Conservation (phyloP, 2,797 vertebrate genomes). For the Malacoraja senta region DNA sequence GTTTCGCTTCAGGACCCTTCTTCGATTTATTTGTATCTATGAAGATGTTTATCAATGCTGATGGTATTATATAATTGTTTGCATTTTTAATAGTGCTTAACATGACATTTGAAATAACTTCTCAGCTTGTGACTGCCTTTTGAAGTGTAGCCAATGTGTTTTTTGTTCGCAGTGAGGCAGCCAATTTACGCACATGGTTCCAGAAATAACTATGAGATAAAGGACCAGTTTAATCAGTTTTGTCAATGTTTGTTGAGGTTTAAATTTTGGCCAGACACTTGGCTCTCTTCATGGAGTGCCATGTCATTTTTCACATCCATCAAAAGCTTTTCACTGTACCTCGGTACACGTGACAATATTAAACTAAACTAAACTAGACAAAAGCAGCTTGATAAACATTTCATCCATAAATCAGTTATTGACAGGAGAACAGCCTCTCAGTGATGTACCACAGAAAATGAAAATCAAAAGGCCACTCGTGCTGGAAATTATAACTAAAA, state of each 20-base stretch:
- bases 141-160: not conserved
- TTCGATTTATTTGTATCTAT: not conserved
- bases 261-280: not conserved
- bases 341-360: no score
- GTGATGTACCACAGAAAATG: not conserved
- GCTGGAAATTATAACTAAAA: no score
- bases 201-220: not conserved
- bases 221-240: not conserved
- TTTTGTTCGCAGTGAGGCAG: not conserved
- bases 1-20: no score
- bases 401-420: not conserved
- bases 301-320: not conserved
- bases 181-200: not conserved
- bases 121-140: not conserved
- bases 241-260: not conserved
- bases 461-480: no score
- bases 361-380: no score
- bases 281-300: not conserved
- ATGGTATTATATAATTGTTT: not conserved
- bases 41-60: not conserved
- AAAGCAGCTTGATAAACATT: not conserved
- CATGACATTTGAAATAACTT: not conserved
- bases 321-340: not conserved
- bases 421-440: not conserved
- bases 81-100: not conserved